Evolutionary conservation across 2,113 vertebrate genomes (phyloP), one percentile per base, ranked within the genome.

Genomic region (Aptenodytes patagonicus): DNA sequence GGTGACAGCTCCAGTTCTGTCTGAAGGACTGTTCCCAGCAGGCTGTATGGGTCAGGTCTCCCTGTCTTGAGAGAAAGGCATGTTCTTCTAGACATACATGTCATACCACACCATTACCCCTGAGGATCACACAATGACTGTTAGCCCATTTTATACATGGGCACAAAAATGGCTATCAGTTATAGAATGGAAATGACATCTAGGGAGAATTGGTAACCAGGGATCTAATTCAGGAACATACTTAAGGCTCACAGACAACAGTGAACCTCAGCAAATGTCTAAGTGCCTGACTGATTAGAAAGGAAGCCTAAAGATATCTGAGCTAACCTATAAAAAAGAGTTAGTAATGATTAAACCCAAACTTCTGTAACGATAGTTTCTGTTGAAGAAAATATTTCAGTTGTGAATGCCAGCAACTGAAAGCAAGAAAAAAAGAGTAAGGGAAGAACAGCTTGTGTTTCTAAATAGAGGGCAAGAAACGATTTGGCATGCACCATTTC

Each of bases 91-190:
- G 9, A 94, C 21, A 21, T 8, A 11, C 3, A 1, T 0, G 1
- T 18, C n/a, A 32, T 6, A 58, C 8, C 31, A 34, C 10, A 17
- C 29, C 34, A 3, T 8, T 17, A 8, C 12, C 20, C 28, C 65
- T 5, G 8, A 61, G 26, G 34, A 36, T 36, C 29, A 70, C 26
- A 26, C 8, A 17, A 11, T 0, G 14, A 51, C 5, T 5, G 7
- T 1, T 22, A 5, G n/a, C 3, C 3, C 14, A 1, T 64, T 57
- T 72, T 24, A 44, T 21, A n/a, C 36, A 3, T 3, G 3, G n/a
- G 38, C 54, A 52, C 34, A 54, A 62, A 87, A 72, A 22, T 0
- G 9, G 31, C 11, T 17, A 38, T 18, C 26, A 31, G 20, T 3
- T 52, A 31, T 2, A 58, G 22, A 84, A 36, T 5, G 19, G 54